Evolutionary conservation across 2,113 vertebrate genomes (phyloP).

Genomic region (Forbesichthys papilliferus): DNA sequence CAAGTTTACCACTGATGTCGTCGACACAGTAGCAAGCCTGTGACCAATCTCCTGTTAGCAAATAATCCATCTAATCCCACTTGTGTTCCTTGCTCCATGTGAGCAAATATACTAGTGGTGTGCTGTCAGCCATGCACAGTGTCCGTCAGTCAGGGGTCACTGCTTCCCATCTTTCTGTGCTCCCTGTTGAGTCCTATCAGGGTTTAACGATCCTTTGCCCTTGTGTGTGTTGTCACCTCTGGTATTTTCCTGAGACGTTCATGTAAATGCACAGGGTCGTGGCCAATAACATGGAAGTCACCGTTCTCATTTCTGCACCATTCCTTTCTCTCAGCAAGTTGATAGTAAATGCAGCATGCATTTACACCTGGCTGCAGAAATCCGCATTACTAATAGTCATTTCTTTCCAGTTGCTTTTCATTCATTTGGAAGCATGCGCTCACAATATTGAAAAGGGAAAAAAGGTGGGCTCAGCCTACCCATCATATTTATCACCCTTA

Average conservation of each 20-base stretch:
- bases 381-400: not conserved
- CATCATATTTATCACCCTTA: conserved; percentile 16
- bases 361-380: conserved; percentile 10
- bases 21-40: conserved; percentile 5
- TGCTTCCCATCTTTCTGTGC: conserved; percentile 19
- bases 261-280: conserved; percentile 23
- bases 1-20: not conserved
- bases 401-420: not conserved
- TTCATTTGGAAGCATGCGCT: conserved; percentile 10
- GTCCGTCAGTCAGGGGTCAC: conserved; percentile 39
- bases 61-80: conserved; percentile 22
- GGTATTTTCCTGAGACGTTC: conserved; percentile 22
- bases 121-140: conserved; percentile 25
- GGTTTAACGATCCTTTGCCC: conserved; percentile 3
- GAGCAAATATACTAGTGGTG: conserved; percentile 9
- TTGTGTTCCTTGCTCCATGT: conserved; percentile 29
- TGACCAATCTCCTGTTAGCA: not conserved
- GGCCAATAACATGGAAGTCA: conserved; percentile 35
- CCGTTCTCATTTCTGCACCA: not conserved
- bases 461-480: conserved; percentile 16
- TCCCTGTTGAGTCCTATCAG: not conserved
- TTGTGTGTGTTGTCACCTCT: conserved; percentile 17
- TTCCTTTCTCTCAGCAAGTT: conserved; percentile 8
- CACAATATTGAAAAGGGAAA: conserved; percentile 5
- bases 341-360: not conserved